Evolutionary conservation across 1,140 invertebrate genomes (phyloP).

Genomic region (Pissodes strobi): DNA sequence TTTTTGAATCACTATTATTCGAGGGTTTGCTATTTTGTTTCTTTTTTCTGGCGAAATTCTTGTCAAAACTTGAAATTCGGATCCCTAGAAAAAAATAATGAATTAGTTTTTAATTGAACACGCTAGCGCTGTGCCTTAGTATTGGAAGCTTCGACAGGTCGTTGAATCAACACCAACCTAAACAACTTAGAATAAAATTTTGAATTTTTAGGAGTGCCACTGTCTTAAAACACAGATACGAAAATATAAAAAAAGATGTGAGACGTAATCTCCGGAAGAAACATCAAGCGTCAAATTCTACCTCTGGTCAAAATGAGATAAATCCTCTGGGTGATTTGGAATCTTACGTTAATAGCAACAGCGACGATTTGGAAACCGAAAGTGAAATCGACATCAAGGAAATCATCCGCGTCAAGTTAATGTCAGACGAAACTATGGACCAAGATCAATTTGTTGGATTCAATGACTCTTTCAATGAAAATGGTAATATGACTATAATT

Average conservation of each 20-base stretch:
- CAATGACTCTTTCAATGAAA: background rate
- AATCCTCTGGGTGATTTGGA: background rate
- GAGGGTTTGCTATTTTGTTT: too few species aligned
- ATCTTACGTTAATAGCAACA: background rate
- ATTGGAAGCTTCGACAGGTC: too few species aligned
- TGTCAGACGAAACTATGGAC: background rate
- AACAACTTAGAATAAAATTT: too few species aligned
- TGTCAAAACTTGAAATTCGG: too few species aligned
- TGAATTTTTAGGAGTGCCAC: conserved; percentile 3
- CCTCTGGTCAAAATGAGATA: background rate
- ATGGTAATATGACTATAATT: background rate
- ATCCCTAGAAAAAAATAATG: too few species aligned
- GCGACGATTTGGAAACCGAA: background rate
- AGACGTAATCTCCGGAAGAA: background rate
- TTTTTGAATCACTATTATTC: too few species aligned
- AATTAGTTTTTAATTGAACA: too few species aligned
- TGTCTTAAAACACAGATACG: conserved; percentile 9
- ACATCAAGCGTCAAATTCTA: background rate
- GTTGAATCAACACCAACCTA: too few species aligned
- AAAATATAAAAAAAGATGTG: conserved; percentile 15
- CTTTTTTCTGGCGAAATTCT: too few species aligned
- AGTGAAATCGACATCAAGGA: conserved; percentile 6
- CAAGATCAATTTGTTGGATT: background rate
- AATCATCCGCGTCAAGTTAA: background rate
- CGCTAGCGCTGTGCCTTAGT: too few species aligned